phyloP scores from a whole-genome alignment of 2,888 invertebrate genomes.

The Drosophila pseudotakahashii region DNA sequence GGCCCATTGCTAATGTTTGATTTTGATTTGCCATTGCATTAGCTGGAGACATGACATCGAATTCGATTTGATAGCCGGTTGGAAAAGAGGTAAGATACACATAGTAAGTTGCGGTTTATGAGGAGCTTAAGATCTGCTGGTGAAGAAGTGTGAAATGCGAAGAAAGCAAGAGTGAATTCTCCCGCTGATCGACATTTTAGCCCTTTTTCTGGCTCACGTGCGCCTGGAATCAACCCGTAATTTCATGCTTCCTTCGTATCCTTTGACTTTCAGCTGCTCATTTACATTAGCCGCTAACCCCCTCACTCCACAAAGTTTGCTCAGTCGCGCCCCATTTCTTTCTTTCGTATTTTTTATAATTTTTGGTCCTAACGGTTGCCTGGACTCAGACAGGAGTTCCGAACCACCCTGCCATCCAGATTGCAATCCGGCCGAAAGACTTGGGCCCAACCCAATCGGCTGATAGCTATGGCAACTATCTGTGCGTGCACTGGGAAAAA shows the following conservation, averaged over 20 bases:
- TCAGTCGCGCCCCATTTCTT: slow-evolving; percentile 39
- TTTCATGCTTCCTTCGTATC: slow-evolving; percentile 33
- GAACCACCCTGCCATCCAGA: slow-evolving; percentile 48
- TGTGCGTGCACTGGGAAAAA: slow-evolving; percentile 26
- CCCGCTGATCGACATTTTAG: neutral
- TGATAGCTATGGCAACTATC: slow-evolving; percentile 73
- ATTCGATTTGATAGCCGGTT: slow-evolving; percentile 17
- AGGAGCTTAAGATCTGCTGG: neutral
- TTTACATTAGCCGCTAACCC: slow-evolving; percentile 33
- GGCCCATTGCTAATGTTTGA: slow-evolving; percentile 59
- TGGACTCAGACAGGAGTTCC: slow-evolving; percentile 33
- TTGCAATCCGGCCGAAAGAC: slow-evolving; percentile 23
- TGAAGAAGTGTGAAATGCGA: neutral
- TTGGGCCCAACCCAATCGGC: slow-evolving; percentile 35
- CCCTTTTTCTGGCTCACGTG: slow-evolving; percentile 12
- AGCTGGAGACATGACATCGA: slow-evolving; percentile 5
- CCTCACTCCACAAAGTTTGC: slow-evolving; percentile 20
- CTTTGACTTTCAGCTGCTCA: slow-evolving; percentile 37
- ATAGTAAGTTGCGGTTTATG: no score
- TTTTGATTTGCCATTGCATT: slow-evolving; percentile 50
- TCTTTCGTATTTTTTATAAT: neutral
- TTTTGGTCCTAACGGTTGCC: slow-evolving; percentile 52
- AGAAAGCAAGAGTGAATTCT: slow-evolving; percentile 8
- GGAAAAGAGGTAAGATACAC: slow-evolving; percentile 1
- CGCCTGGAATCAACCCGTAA: slow-evolving; percentile 26